Base-by-base conservation (phyloP, 2,797 vertebrate genomes). In the Tapirus indicus region DNA sequence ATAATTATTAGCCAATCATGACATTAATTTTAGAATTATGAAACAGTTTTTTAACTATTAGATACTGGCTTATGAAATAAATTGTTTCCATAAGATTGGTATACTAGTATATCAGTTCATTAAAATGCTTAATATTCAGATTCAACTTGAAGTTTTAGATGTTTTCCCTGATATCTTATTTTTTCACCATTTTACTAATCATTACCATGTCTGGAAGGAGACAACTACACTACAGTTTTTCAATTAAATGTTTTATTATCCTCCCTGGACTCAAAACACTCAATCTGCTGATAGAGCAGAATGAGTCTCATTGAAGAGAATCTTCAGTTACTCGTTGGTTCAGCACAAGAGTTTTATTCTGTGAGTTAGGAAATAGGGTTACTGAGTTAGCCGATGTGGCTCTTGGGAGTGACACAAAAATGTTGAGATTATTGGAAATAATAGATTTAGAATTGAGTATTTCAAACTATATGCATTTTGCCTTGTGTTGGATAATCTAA, bases 401-500 rank as follows among this genome's bases (percentile, higher is more conserved):
- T 74, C 21, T 27, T 47, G 49, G 17, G 6, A 62, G 2, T 77
- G 38, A 56, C 3, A 9, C n/a, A 60, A 60, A 78, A 54, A 47
- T 58, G n/a, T 44, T 71, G 23, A 75, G 6, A 38, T 38, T 95
- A 60, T 49, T 90, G 1, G 32, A 83, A 84, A 62, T 58, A 32
- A 4, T 88, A 93, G 21, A 52, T 77, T 88, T 85, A 77, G 32
- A 23, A 23, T 82, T 89, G 7, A 66, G 21, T 88, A n/a, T 91
- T 88, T 96, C 32, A 68, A 68, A 78, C 21, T 58, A 25, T 72
- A 56, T 92, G 20, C 5, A n/a, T 82, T 97, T 90, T 92, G 9
- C 52, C 20, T 88, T 54, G 17, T 54, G 23, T 68, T 94, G 27
- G 17, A 25, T 90, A 35, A 71, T 82, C 9, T 82, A 54, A 54